These are phyloP conservation scores for Oscarella lobularis DNA, from an alignment of 37 sponge, comb jelly and placozoan species.

Conservation along the genomic window DNA sequence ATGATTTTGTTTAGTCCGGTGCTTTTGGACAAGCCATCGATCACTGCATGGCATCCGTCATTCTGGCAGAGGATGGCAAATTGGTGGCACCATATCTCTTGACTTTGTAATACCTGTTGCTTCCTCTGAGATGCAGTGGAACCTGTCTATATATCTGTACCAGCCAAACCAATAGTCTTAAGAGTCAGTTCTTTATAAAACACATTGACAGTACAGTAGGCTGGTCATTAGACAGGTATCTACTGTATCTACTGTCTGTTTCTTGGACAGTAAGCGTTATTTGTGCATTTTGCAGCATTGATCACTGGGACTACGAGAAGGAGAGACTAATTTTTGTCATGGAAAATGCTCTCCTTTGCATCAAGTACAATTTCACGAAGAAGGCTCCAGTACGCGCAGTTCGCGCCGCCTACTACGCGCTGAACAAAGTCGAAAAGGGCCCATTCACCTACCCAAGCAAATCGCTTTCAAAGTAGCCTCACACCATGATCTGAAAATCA, in stretches of 20 bases:
- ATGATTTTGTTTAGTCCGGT: too few relatives aligned
- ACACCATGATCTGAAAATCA: too few relatives aligned
- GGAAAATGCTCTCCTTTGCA: conserved; percentile 36
- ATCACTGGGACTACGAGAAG: conserved; percentile 76
- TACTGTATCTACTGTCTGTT: too few relatives aligned
- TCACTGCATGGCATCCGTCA: not conserved
- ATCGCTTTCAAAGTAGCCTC: too few relatives aligned
- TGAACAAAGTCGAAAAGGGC: not conserved
- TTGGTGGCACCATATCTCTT: not conserved
- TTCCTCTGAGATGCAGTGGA: too few relatives aligned
- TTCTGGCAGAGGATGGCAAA: not conserved
- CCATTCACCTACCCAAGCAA: not conserved
- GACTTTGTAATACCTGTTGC: not conserved
- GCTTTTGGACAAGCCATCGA: not conserved
- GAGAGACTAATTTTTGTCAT: conserved; percentile 45
- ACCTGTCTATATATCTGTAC: too few relatives aligned
- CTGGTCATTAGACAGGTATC: too few relatives aligned
- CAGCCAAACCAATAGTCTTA: too few relatives aligned
- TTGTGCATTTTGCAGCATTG: conserved; percentile 28
- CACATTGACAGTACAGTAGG: too few relatives aligned
- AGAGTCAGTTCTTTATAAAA: too few relatives aligned
- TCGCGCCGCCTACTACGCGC: not conserved
- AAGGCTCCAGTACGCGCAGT: not conserved
- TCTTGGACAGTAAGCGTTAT: too few relatives aligned
- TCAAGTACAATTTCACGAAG: conserved; percentile 46